phyloP scores from a whole-genome alignment of 2,113 vertebrate species.

The Bubalus kerabau region DNA sequence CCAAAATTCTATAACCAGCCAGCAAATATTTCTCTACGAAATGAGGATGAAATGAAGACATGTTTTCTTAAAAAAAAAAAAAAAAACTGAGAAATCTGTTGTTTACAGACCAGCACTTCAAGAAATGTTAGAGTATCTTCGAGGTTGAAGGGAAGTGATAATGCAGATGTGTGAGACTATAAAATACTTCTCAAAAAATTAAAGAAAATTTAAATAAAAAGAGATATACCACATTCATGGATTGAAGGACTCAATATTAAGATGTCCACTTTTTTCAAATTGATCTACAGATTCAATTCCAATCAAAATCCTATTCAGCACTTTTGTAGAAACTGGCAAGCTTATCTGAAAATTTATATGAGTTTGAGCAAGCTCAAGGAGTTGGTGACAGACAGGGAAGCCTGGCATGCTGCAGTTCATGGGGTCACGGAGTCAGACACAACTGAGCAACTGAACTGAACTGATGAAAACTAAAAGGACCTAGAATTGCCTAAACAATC shows the following conservation, averaged over 20 bases:
- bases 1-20: neutral
- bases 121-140: neutral
- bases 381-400: neutral
- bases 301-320: neutral
- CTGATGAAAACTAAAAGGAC: neutral
- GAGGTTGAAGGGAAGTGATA: neutral
- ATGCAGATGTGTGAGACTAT: neutral
- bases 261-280: neutral
- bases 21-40: neutral
- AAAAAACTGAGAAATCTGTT: neutral
- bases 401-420: neutral
- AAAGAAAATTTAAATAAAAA: conserved; percentile 10
- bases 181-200: neutral
- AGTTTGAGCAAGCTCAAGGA: neutral
- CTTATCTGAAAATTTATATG: neutral
- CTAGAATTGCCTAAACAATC: neutral
- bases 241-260: neutral
- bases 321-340: neutral
- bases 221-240: neutral
- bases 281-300: neutral
- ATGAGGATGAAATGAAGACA: neutral
- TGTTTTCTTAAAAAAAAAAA: neutral
- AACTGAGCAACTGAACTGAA: neutral
- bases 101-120: neutral
- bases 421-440: neutral